Conservation (phyloP, 2,888 invertebrate genomes). For the Byasa hedistus region DNA sequence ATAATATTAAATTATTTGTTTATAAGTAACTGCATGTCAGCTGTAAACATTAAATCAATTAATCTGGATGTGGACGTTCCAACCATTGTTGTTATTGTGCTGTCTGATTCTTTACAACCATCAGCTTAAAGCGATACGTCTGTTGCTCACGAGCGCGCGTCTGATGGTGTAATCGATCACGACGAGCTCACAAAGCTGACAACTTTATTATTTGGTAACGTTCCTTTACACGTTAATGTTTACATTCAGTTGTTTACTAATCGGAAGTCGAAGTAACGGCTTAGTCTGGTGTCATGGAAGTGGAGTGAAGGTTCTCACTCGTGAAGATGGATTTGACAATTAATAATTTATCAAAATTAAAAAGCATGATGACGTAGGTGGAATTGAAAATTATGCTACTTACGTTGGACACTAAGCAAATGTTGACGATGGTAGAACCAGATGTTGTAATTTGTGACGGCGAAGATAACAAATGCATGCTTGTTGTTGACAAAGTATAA, state of each 20-base stretch:
- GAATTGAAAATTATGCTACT: slow-evolving; percentile 8
- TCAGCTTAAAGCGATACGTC: slow-evolving; percentile 2
- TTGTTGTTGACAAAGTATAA: neutral
- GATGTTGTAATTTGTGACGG: slow-evolving; percentile 10
- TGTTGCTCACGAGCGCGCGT: slow-evolving; percentile 1
- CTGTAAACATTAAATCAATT: slow-evolving; percentile 24
- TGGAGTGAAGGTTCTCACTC: slow-evolving; percentile 20
- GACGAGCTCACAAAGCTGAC: slow-evolving; percentile 59
- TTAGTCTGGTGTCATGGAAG: slow-evolving; percentile 26
- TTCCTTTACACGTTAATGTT: slow-evolving; percentile 47
- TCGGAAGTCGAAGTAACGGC: slow-evolving; percentile 20
- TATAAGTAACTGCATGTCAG: slow-evolving; percentile 28
- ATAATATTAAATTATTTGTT: neutral
- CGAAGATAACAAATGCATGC: slow-evolving; percentile 24
- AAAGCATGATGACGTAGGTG: slow-evolving; percentile 16
- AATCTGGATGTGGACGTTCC: slow-evolving; percentile 15
- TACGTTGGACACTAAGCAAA: slow-evolving; percentile 22
- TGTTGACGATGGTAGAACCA: slow-evolving; percentile 15
- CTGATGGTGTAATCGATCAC: slow-evolving; percentile 57
- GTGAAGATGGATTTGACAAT: slow-evolving; percentile 23
- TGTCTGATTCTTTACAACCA: slow-evolving; percentile 24
- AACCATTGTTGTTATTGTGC: slow-evolving; percentile 12
- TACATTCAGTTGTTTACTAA: slow-evolving; percentile 32
- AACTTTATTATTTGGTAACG: slow-evolving; percentile 63
- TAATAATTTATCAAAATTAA: slow-evolving; percentile 26